These are phyloP conservation scores for Sebastes reedi DNA, from an alignment of 2,797 vertebrate species.

Conservation along the genomic window DNA sequence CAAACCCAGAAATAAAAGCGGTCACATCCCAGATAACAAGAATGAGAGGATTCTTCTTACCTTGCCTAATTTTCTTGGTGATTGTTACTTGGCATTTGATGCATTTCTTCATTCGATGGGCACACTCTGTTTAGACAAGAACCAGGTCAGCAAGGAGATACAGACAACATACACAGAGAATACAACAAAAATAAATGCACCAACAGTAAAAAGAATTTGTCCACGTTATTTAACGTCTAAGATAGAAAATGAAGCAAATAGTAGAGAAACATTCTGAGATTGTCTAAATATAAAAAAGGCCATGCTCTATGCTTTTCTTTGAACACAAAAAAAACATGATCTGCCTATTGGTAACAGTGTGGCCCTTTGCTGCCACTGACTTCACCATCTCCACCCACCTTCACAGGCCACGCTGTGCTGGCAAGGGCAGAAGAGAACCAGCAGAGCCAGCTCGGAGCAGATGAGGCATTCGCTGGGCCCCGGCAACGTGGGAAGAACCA, in stretches of 20 bases:
- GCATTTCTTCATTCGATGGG: slow-evolving; percentile 98
- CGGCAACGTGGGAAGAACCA: slow-evolving; percentile 82
- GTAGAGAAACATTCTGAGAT: not conserved
- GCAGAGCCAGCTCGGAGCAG: slow-evolving; percentile 94
- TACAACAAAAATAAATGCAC: not conserved
- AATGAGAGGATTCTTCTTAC: slow-evolving; percentile 67
- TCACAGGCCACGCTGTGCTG: slow-evolving; percentile 98
- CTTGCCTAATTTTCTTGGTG: slow-evolving; percentile 94
- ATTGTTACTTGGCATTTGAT: slow-evolving; percentile 98
- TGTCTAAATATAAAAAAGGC: not conserved
- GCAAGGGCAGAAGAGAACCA: slow-evolving; percentile 94
- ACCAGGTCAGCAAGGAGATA: not conserved
- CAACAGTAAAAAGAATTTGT: not conserved
- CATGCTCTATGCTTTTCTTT: not conserved
- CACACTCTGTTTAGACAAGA: slow-evolving; percentile 86
- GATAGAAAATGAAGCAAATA: not conserved
- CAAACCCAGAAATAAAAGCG: too few relatives aligned
- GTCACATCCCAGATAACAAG: not conserved
- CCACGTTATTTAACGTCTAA: not conserved
- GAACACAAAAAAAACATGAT: not conserved
- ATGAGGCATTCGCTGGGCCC: slow-evolving; percentile 95
- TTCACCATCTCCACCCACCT: slow-evolving; percentile 77
- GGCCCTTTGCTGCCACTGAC: not conserved
- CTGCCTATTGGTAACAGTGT: not conserved
- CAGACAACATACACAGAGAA: not conserved